Percentiles rank a stretch among this genome's conserved stretches.
Conservation (phyloP, 2,888 invertebrate species). For the Drosophila neotestacea region DNA sequence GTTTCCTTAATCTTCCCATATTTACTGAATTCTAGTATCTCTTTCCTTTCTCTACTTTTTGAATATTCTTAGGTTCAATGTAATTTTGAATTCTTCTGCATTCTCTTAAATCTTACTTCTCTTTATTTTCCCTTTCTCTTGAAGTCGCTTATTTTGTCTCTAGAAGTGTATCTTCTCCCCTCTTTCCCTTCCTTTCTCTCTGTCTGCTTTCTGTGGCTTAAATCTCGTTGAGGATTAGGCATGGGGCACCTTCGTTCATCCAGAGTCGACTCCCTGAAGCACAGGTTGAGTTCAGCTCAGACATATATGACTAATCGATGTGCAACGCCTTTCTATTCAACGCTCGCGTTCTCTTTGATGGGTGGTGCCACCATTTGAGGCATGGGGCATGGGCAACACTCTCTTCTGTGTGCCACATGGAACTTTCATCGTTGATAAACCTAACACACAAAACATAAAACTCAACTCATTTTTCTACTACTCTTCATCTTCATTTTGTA, state of each 20-base stretch:
- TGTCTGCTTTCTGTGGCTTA: neutral
- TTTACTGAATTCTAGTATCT: too few relatives aligned
- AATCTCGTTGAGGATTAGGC: slow-evolving; percentile 4
- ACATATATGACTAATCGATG: slow-evolving; percentile 77
- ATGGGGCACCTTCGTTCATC: slow-evolving; percentile 3
- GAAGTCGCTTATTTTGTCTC: neutral
- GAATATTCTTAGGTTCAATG: too few relatives aligned
- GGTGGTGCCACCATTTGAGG: slow-evolving; percentile 33
- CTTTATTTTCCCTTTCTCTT: neutral
- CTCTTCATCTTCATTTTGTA: slow-evolving; percentile 14
- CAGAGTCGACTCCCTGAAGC: slow-evolving; percentile 33
- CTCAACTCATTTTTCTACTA: slow-evolving; percentile 35
- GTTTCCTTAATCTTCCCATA: neutral
- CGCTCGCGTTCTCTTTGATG: slow-evolving; percentile 40
- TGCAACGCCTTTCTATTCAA: slow-evolving; percentile 68
- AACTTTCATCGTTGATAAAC: slow-evolving; percentile 83
- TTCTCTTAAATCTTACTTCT: too few relatives aligned
- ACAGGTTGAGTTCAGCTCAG: neutral
- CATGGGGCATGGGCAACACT: slow-evolving; percentile 33
- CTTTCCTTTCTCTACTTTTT: neutral
- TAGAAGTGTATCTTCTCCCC: neutral
- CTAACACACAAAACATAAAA: slow-evolving; percentile 17
- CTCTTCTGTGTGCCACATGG: slow-evolving; percentile 14
- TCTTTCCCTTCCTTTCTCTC: neutral
- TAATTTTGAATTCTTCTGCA: too few relatives aligned